These are phyloP conservation scores for Lordiphosa andalusiaca DNA, from an alignment of 2,888 invertebrate genomes.

Conservation along the genomic window DNA sequence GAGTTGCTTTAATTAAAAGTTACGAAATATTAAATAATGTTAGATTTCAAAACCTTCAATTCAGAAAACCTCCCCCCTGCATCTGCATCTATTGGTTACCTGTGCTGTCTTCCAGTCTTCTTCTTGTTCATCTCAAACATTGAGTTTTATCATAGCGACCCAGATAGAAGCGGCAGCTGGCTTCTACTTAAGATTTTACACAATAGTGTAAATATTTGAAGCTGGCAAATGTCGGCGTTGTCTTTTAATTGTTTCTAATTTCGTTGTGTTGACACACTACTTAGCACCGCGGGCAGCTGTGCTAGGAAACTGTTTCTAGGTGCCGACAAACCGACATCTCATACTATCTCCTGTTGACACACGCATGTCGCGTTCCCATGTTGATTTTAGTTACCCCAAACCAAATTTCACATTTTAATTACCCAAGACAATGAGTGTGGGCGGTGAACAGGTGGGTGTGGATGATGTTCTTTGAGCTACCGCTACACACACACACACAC, in stretches of 20 bases:
- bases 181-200: slow-evolving; percentile 40
- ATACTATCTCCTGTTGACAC: slow-evolving; percentile 60
- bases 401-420: slow-evolving; percentile 50
- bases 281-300: slow-evolving; percentile 13
- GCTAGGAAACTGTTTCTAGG: slow-evolving; percentile 27
- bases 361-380: slow-evolving; percentile 24
- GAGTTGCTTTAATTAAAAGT: too few relatives aligned
- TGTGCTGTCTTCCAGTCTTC: not conserved
- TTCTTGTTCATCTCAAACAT: slow-evolving; percentile 2
- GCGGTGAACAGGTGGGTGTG: not conserved
- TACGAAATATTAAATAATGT: too few relatives aligned
- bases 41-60: too few relatives aligned
- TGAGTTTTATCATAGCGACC: slow-evolving; percentile 5
- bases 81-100: not conserved
- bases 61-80: not conserved
- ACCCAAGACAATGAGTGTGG: slow-evolving; percentile 14
- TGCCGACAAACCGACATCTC: slow-evolving; percentile 18
- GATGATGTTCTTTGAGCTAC: slow-evolving; percentile 19
- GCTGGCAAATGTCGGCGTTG: slow-evolving; percentile 44
- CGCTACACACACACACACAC: slow-evolving; percentile 3
- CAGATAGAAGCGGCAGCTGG: slow-evolving; percentile 18
- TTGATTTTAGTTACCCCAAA: slow-evolving; percentile 34
- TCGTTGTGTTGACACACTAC: slow-evolving; percentile 52
- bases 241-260: slow-evolving; percentile 67
- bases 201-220: slow-evolving; percentile 55